A percentile compares a stretch with the other conserved stretches of the same genome.
phyloP scores from a whole-genome alignment of 2,888 invertebrate species.

The Brenthis daphne region DNA sequence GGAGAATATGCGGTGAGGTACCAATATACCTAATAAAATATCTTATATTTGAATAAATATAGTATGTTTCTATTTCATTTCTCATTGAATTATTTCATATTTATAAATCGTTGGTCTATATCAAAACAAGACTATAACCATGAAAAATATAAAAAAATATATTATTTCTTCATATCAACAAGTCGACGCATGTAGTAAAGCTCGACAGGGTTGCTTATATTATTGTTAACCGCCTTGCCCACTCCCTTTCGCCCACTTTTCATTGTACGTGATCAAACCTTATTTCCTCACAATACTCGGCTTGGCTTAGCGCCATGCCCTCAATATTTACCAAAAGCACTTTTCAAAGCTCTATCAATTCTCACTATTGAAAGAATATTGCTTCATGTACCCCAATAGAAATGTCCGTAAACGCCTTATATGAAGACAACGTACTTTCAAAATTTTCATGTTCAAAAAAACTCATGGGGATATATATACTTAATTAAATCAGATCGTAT shows the following conservation, averaged over 20 bases:
- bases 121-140: background rate
- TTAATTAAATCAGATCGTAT: background rate
- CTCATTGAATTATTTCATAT: no score
- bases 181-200: constrained; percentile 21
- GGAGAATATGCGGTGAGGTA: background rate
- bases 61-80: no score
- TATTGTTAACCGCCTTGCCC: constrained; percentile 60
- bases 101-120: background rate
- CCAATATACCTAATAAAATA: background rate
- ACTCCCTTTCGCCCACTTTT: constrained; percentile 66
- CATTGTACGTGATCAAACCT: constrained; percentile 73
- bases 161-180: constrained; percentile 16
- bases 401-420: background rate
- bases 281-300: constrained; percentile 77
- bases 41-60: no score
- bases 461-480: background rate
- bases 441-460: background rate
- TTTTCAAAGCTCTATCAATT: constrained; percentile 40
- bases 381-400: constrained; percentile 2
- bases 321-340: constrained; percentile 33
- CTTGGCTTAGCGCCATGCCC: constrained; percentile 57
- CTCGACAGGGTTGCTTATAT: constrained; percentile 59
- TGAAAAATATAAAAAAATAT: constrained; percentile 1
- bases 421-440: background rate
- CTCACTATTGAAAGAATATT: constrained; percentile 38